Conservation (phyloP, 1,140 invertebrate species). For the Drosophila neocordata region DNA sequence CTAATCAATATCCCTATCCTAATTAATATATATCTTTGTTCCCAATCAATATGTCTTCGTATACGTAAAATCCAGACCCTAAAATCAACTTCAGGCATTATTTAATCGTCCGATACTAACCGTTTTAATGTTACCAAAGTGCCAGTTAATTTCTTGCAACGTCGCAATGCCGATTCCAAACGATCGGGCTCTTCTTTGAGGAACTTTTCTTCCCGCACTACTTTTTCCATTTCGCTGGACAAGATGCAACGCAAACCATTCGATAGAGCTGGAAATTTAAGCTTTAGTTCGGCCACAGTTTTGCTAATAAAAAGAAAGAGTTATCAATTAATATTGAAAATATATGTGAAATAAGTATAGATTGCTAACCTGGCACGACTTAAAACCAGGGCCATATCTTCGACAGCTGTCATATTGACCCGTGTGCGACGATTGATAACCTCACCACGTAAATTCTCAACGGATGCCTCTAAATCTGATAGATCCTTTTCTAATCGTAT, state of each 20-base stretch:
- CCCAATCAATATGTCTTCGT: too few relatives aligned
- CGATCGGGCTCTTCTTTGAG: constrained; percentile 97
- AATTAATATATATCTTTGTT: too few relatives aligned
- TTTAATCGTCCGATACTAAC: constrained; percentile 84
- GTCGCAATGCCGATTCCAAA: constrained; percentile 93
- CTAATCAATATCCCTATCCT: too few relatives aligned
- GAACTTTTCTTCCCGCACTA: constrained; percentile 97
- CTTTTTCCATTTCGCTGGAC: constrained; percentile 96
- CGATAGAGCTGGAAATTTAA: constrained; percentile 94
- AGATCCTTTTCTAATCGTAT: constrained; percentile 95
- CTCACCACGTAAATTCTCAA: constrained; percentile 96
- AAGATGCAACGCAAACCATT: constrained; percentile 94
- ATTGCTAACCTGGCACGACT: constrained; percentile 89
- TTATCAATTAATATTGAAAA: not conserved
- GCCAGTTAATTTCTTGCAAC: constrained; percentile 98
- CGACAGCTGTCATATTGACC: constrained; percentile 98
- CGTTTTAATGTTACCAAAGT: constrained; percentile 98
- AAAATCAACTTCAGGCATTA: too few relatives aligned
- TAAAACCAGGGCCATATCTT: constrained; percentile 96
- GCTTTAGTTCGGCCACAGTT: constrained; percentile 97
- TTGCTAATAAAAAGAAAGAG: constrained; percentile 86
- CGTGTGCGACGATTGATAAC: constrained; percentile 97
- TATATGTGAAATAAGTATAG: too few relatives aligned
- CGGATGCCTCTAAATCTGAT: constrained; percentile 95
- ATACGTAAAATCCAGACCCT: too few relatives aligned